These are phyloP conservation scores for Nibea coibor DNA, from an alignment of 2,113 vertebrate species.

Conservation along the genomic window DNA sequence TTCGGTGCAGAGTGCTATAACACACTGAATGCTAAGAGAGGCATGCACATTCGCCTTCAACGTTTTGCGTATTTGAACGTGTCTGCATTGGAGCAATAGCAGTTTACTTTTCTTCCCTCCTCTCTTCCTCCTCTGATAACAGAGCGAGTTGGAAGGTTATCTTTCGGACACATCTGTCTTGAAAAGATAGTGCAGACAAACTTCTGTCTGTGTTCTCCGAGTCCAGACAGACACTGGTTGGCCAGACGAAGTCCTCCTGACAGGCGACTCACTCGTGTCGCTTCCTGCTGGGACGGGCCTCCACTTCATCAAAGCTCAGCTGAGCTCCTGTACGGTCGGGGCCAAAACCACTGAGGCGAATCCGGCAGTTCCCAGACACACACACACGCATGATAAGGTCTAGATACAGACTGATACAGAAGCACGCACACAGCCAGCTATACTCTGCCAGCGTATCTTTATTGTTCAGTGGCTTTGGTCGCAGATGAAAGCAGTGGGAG, in stretches of 20 bases:
- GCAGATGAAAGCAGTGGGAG: conserved; percentile 45
- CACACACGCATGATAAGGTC: conserved; percentile 21
- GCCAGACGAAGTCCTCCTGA: conserved; percentile 34
- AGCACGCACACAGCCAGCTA: conserved; percentile 7
- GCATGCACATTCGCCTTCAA: background rate
- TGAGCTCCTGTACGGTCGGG: conserved; percentile 16
- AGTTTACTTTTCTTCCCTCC: background rate
- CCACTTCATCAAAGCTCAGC: conserved; percentile 49
- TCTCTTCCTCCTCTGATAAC: conserved; percentile 32
- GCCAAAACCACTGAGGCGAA: conserved; percentile 24
- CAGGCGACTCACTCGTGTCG: conserved; percentile 16
- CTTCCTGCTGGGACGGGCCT: conserved; percentile 41
- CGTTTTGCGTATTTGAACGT: background rate
- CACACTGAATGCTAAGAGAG: background rate
- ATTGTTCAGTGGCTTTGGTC: conserved; percentile 42
- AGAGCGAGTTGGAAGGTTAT: conserved; percentile 16
- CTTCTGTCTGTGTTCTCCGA: conserved; percentile 20
- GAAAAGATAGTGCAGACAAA: background rate
- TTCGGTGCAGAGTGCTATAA: background rate
- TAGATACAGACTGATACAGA: conserved; percentile 52
- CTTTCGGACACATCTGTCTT: conserved; percentile 27
- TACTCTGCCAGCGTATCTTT: conserved; percentile 43
- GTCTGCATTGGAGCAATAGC: background rate
- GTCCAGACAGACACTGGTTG: conserved; percentile 44
- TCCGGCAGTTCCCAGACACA: conserved; percentile 32